These are phyloP conservation scores for Agapostemon virescens DNA, from an alignment of 2,888 invertebrate species.

Conservation along the genomic window DNA sequence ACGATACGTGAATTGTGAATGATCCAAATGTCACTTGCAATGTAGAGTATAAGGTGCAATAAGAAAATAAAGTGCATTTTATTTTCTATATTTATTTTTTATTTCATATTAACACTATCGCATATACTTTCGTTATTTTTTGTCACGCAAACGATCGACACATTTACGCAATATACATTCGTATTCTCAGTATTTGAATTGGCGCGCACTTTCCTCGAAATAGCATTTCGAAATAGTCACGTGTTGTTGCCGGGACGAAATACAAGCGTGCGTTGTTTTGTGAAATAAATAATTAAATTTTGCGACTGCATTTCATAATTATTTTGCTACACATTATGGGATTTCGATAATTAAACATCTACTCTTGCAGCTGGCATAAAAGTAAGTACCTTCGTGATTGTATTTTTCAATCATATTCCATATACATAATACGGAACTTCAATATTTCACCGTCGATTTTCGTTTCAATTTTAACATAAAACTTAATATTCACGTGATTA, in stretches of 20 bases:
- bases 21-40: slow-evolving; percentile 33
- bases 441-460: background rate
- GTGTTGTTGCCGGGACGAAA: slow-evolving; percentile 34
- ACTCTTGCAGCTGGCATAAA: background rate
- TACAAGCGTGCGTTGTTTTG: slow-evolving; percentile 31
- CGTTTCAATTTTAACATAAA: background rate
- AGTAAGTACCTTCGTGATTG: background rate
- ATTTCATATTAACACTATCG: slow-evolving; percentile 19
- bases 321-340: background rate
- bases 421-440: background rate
- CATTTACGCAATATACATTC: background rate
- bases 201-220: slow-evolving; percentile 13
- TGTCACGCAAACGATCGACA: background rate
- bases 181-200: slow-evolving; percentile 14
- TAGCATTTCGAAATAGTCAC: slow-evolving; percentile 28
- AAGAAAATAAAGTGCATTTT: slow-evolving; percentile 62
- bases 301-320: slow-evolving; percentile 15
- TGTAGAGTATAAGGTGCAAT: slow-evolving; percentile 53
- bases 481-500: background rate
- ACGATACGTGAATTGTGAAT: slow-evolving; percentile 31
- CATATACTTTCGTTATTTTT: slow-evolving; percentile 3
- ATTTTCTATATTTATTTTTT: slow-evolving; percentile 55
- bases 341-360: background rate
- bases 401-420: slow-evolving; percentile 10
- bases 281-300: slow-evolving; percentile 15